phyloP scores from a whole-genome alignment of 1,140 invertebrate species.

The Lucilia cuprina region DNA sequence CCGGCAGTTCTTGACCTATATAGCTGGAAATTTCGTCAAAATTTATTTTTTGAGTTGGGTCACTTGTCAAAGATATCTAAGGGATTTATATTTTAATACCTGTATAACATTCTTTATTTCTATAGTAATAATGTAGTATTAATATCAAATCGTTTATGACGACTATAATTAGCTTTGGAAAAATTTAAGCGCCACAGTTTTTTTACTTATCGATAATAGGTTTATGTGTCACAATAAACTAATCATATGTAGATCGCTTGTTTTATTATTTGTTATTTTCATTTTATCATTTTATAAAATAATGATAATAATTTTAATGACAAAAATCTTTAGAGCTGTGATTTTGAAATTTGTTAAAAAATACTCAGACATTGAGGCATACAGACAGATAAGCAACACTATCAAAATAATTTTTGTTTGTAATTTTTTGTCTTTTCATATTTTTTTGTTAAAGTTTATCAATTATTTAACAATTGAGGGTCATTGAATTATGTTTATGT shows the following conservation, averaged over 20 bases:
- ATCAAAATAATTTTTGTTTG: neutral
- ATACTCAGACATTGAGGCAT: neutral
- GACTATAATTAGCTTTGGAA: no score
- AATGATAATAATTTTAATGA: neutral
- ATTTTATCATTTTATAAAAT: neutral
- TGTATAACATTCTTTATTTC: no score
- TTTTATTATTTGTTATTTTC: neutral
- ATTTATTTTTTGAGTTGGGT: no score
- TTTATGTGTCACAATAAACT: no score
- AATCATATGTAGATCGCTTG: neutral
- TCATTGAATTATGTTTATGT: neutral
- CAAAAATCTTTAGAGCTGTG: neutral
- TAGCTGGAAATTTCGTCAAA: no score
- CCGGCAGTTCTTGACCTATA: no score
- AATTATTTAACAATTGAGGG: conserved; percentile 2
- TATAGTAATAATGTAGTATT: no score
- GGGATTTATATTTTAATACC: no score
- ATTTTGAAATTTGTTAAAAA: neutral
- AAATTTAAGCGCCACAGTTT: no score
- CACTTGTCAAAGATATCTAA: no score
- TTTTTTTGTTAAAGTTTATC: neutral
- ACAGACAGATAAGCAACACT: neutral
- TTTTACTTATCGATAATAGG: no score
- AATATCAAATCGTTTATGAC: no score
- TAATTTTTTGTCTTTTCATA: neutral